Base-by-base conservation (phyloP, 2,797 vertebrate species). In the Lacerta viridis region DNA sequence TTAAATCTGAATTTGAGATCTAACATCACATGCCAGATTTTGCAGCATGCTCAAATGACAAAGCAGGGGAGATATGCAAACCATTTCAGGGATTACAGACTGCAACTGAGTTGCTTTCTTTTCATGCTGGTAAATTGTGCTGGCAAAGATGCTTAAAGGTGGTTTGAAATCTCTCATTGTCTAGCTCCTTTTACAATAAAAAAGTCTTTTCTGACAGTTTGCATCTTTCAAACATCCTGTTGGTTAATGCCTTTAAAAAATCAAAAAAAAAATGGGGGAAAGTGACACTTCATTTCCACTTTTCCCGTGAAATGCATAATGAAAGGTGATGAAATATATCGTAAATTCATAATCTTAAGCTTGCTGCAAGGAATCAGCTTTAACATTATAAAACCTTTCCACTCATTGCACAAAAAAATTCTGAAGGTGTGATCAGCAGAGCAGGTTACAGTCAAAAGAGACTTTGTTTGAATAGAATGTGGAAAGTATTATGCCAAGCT, bases 381-480 rank as follows among this genome's bases (percentile, higher is more conserved):
- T 92, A 86, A 89, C 92, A 69, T 82, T 87, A 89, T 90, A 93
- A 95, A 92, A 76, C 83, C 0, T 92, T 93, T 92, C 83, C 87
- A 18, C 88, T 95, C 41, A 84, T 90, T 85, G 66, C 89, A 78
- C 88, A 87, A 77, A 93, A 86, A 90, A 18, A 84, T 72, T 23
- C 61, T 85, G 68, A 80, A 69, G 36, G 83, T 80, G 20, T 74
- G 89, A 87, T 69, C 77, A 90, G 59, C 69, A 88, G 91, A 89
- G 93, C 82, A 92, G 92, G 84, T 88, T 87, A 92, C 88, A 84
- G 85, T 90, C 89, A 81, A 91, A 94, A 92, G 80, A 88, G 90
- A 92, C 82, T 83, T 33, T 0, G 77, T 94, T 91, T 87, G 77
- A 92, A 89, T 90, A 79, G 75, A 92, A 93, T 93, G 89, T 36